These are phyloP conservation scores for Andrena dorsata DNA, from an alignment of 2,888 invertebrate species.

Conservation along the genomic window DNA sequence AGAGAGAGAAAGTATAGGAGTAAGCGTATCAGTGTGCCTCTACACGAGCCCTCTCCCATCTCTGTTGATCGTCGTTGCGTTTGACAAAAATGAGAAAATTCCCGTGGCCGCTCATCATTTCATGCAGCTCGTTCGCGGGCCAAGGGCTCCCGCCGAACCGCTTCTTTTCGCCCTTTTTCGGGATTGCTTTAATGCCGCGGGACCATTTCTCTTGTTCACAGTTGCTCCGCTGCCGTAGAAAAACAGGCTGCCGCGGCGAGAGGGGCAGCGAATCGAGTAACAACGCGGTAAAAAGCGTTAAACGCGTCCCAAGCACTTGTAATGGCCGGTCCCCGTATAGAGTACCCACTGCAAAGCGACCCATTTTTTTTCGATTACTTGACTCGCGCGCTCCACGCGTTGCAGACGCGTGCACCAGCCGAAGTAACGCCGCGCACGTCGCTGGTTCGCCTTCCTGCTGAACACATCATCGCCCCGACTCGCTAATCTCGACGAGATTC, in stretches of 20 bases:
- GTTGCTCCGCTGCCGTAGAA: conserved; percentile 21
- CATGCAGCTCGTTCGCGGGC: conserved; percentile 12
- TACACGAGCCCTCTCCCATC: background rate
- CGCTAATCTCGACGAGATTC: conserved; percentile 24
- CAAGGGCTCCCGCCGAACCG: conserved; percentile 37
- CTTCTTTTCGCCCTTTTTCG: conserved; percentile 45
- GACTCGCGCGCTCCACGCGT: conserved; percentile 16
- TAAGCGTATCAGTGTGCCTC: background rate
- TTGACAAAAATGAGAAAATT: conserved; percentile 55
- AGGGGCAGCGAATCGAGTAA: conserved; percentile 38
- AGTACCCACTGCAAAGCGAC: conserved; percentile 43
- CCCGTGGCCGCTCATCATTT: conserved; percentile 50
- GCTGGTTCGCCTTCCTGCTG: background rate
- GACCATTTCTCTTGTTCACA: conserved; percentile 43
- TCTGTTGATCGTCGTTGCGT: conserved; percentile 15
- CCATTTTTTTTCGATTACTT: conserved; percentile 58
- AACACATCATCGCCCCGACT: conserved; percentile 34
- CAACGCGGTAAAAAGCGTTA: conserved; percentile 59
- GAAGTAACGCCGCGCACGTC: background rate
- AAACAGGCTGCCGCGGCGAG: conserved; percentile 16
- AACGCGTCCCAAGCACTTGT: conserved; percentile 46
- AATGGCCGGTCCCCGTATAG: conserved; percentile 33
- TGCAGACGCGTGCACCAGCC: background rate
- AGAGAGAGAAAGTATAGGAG: background rate
- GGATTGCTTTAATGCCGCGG: conserved; percentile 53